These are phyloP conservation scores for Hystrix brachyura DNA, from an alignment of 2,113 vertebrate species.

Conservation along the genomic window DNA sequence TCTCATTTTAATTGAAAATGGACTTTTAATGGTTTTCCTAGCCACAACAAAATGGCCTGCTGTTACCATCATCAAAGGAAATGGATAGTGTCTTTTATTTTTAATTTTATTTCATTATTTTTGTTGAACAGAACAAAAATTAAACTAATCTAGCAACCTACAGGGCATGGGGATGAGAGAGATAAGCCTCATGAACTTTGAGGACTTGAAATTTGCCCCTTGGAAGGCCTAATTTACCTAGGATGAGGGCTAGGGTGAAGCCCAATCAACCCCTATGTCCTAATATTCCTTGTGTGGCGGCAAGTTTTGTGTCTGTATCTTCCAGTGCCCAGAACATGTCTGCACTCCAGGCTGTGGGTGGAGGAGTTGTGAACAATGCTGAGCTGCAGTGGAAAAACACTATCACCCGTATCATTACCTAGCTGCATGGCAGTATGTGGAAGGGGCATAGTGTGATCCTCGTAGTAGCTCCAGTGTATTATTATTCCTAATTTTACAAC, in stretches of 20 bases:
- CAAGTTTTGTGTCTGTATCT: background rate
- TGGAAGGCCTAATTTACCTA: background rate
- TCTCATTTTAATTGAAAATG: conserved; percentile 72
- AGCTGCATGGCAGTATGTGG: accelerated
- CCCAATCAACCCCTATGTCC: background rate
- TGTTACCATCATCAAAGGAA: conserved; percentile 32
- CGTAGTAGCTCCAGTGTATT: background rate
- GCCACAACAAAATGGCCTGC: background rate
- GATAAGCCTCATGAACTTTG: background rate
- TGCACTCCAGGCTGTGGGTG: background rate
- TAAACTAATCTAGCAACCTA: conserved; percentile 14
- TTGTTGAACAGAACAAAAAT: conserved; percentile 36
- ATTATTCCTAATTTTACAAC: background rate
- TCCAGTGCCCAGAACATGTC: accelerated
- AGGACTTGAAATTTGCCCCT: background rate
- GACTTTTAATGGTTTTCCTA: conserved; percentile 59
- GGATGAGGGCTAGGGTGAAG: background rate
- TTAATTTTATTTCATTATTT: conserved; percentile 46
- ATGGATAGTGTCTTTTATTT: background rate
- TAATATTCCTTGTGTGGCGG: background rate
- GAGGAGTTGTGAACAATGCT: background rate
- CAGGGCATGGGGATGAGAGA: background rate
- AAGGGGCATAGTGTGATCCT: background rate
- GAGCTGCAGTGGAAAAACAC: background rate
- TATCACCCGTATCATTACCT: background rate